Evolutionary conservation across 2,888 invertebrate species (phyloP).

Genomic region (Eutolmus rufibarbis): DNA sequence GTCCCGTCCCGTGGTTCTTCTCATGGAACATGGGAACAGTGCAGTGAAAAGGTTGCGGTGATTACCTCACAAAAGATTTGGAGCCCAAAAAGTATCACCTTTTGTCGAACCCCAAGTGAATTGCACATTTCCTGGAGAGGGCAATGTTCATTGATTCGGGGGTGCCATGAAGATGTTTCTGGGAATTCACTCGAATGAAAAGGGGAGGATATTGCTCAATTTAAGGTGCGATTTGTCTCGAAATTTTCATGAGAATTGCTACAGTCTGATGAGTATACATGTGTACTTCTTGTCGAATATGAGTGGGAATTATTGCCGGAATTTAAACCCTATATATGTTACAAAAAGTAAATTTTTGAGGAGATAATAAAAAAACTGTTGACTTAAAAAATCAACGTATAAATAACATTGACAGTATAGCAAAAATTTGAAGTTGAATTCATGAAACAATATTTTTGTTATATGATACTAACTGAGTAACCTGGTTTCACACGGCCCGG

Average conservation of each 20-base stretch:
- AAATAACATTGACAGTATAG: too few species aligned
- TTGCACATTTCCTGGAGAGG: slow-evolving; percentile 11
- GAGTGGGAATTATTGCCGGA: neutral
- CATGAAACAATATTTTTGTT: neutral
- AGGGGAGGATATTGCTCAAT: neutral
- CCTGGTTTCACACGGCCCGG: too few species aligned
- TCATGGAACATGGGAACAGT: neutral
- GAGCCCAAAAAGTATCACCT: slow-evolving; percentile 11
- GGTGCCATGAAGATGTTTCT: neutral
- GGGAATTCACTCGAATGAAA: neutral
- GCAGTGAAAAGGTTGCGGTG: neutral
- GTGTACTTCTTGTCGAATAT: neutral
- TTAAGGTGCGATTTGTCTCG: neutral
- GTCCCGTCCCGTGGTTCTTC: neutral
- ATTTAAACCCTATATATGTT: neutral
- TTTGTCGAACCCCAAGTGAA: neutral
- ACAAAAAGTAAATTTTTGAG: too few species aligned
- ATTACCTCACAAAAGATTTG: neutral
- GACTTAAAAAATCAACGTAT: too few species aligned
- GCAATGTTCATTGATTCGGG: neutral
- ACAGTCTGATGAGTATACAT: neutral
- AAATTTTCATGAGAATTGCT: neutral
- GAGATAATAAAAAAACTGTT: too few species aligned
- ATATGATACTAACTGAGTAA: too few species aligned
- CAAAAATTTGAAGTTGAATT: too few species aligned